Base-by-base conservation (phyloP, 1,140 invertebrate species). In the Camponotus floridanus region DNA sequence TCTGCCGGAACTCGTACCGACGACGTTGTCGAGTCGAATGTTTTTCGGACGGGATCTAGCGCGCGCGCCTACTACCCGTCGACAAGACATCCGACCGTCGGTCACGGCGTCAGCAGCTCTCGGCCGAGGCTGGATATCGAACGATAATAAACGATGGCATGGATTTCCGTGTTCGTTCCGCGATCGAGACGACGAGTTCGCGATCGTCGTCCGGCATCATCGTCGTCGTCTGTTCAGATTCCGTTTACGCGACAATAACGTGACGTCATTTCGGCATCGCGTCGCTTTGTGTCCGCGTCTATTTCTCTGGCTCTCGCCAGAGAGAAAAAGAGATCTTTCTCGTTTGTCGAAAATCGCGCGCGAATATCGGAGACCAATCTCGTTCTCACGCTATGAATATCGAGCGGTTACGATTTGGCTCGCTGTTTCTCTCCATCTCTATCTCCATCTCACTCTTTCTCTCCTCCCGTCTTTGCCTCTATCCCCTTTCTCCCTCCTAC, bases 91-190 rank as follows among this genome's bases (percentile, higher is more conserved):
- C 42, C 48, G 90, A 18, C 85, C 78, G 61, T 76, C 36, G 65
- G 48, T 64, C 65, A 33, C 78, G 74, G 92, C 92, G 92, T 92
- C 92, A 92, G 92, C 91, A 93, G 90, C 92, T 93, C 94, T 90
- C 73, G 62, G 67, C 86, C 86, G 65, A 90, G 76, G 26, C 55
- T n/a, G 92, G 94, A 92, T 94, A 94, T 94, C 88, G 91, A 94
- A 91, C 92, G 92, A 90, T 87, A 26, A 26, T 26, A 87, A 92
- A 83, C 45, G 87, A 91, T 89, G 91, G 92, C 87, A 92, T 83
- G 89, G 91, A 88, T 92, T 90, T 92, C 87, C 88, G 76, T 80
- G 88, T 68, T 7, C 21, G 39, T 81, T 73, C 55, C 39, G 18
- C 78, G 26, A 4, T 33, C 42, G 45, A 9, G 11, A 65, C 8